Evolutionary conservation across 2,113 vertebrate species (phyloP).

Genomic region (Microtus oregoni): DNA sequence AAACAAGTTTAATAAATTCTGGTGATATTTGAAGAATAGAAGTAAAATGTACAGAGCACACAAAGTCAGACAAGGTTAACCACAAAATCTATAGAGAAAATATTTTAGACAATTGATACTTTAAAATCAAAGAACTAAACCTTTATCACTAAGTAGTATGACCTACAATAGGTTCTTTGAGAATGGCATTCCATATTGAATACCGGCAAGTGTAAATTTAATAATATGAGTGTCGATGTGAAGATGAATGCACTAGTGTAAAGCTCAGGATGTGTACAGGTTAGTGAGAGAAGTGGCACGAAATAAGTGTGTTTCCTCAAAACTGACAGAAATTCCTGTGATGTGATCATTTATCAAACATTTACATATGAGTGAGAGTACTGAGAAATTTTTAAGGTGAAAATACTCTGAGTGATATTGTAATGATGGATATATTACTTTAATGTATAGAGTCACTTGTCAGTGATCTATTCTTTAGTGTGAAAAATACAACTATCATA

Average conservation of each 20-base stretch:
- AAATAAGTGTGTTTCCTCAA: neutral
- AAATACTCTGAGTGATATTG: neutral
- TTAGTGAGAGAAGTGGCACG: neutral
- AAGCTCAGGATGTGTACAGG: neutral
- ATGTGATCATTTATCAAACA: neutral
- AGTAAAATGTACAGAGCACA: neutral
- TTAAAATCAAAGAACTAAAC: constrained; percentile 39
- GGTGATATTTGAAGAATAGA: constrained; percentile 24
- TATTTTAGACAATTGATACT: neutral
- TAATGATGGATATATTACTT: neutral
- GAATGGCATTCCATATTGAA: neutral
- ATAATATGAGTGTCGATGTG: neutral
- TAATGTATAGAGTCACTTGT: neutral
- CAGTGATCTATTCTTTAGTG: neutral
- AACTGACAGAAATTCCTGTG: neutral
- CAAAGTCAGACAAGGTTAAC: constrained; percentile 41
- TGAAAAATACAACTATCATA: neutral
- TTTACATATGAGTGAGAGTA: neutral
- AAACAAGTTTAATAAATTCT: neutral
- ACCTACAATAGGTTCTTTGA: constrained; percentile 23
- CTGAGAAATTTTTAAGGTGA: neutral
- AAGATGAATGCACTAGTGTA: neutral
- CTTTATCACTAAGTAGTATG: neutral
- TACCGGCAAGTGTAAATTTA: neutral
- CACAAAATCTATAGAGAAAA: neutral